These are phyloP conservation scores for Drosophila mulleri DNA, from an alignment of 2,888 invertebrate genomes.

Conservation along the genomic window DNA sequence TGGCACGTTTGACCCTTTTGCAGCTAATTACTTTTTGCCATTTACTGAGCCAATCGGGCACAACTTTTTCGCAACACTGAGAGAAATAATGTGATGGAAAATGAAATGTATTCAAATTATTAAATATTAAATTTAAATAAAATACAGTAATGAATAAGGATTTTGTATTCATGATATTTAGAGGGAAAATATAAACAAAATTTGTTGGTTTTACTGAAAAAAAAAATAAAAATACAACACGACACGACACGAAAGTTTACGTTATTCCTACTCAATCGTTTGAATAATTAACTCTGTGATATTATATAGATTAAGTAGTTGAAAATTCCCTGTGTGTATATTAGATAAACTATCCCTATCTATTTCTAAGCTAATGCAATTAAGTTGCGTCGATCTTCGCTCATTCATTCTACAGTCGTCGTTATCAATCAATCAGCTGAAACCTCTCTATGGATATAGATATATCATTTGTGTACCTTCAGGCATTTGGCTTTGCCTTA, in stretches of 20 bases:
- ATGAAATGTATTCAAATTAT: neutral
- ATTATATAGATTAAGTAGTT: neutral
- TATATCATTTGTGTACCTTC: slow-evolving; percentile 10
- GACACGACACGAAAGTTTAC: no score
- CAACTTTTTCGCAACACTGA: slow-evolving; percentile 57
- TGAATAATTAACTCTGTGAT: no score
- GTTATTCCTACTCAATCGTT: no score
- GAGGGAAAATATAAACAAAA: no score
- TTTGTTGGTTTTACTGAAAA: no score
- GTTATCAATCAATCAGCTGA: slow-evolving; percentile 3
- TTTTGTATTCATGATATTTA: neutral
- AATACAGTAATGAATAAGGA: neutral
- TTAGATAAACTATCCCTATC: neutral
- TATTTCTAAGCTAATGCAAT: neutral
- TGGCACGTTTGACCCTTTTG: slow-evolving; percentile 76
- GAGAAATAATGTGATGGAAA: slow-evolving; percentile 21
- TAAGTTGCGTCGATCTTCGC: neutral
- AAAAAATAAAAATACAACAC: no score
- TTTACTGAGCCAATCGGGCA: slow-evolving; percentile 28
- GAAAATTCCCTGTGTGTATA: neutral
- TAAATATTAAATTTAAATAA: neutral
- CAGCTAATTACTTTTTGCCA: slow-evolving; percentile 61
- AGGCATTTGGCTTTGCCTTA: neutral
- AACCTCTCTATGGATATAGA: neutral
- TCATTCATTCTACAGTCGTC: neutral